Evolutionary conservation across 1,140 invertebrate genomes (phyloP).

Genomic region (Drosophila mayri): DNA sequence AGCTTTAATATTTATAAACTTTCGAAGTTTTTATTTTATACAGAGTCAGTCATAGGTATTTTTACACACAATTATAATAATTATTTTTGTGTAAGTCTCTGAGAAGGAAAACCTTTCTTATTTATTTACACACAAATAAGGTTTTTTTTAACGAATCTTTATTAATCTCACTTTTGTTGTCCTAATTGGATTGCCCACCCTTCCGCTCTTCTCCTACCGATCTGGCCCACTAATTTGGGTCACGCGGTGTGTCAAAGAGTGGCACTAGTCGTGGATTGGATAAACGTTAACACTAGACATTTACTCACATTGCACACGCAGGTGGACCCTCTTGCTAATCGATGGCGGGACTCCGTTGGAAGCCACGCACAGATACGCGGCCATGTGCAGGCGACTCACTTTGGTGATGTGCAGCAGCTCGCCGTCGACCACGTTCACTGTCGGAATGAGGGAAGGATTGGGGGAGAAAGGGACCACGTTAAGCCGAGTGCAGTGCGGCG

Average conservation of each 20-base stretch:
- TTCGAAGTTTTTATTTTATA: background rate
- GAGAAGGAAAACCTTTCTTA: too few species aligned
- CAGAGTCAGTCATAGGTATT: background rate
- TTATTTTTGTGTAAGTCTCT: background rate
- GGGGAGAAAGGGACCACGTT: constrained; percentile 16
- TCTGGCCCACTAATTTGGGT: background rate
- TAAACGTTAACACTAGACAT: constrained; percentile 7
- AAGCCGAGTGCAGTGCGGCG: constrained; percentile 17
- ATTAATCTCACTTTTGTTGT: background rate
- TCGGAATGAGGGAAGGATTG: background rate
- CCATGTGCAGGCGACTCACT: constrained; percentile 96
- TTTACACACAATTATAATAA: background rate
- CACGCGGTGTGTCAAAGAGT: background rate
- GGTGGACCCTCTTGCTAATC: constrained; percentile 92
- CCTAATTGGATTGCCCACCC: background rate
- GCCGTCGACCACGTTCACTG: constrained; percentile 94
- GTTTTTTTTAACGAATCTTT: background rate
- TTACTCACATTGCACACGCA: constrained; percentile 95
- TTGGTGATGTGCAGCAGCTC: constrained; percentile 93
- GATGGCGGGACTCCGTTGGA: constrained; percentile 95
- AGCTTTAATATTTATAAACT: background rate
- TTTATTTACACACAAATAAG: background rate
- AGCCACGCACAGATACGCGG: constrained; percentile 94
- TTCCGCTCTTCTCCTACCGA: background rate
- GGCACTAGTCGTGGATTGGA: background rate